A percentile compares a stretch with the other conserved stretches of the same genome.
Evolutionary conservation across 2,888 invertebrate species (phyloP).

Genomic region (Xestia xanthographa): DNA sequence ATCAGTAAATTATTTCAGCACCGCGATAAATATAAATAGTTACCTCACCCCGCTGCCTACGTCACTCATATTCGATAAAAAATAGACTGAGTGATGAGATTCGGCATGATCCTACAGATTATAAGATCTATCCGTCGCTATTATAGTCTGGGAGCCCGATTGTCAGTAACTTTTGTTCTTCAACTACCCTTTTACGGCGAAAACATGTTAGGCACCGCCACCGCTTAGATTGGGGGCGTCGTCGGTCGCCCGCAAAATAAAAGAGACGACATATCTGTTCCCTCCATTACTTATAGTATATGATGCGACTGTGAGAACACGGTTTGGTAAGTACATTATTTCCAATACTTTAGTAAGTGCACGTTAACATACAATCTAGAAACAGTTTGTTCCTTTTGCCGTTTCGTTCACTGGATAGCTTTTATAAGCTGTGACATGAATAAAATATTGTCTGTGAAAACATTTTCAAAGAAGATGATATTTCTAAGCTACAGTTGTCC

Average conservation of each 20-base stretch:
- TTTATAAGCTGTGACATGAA: constrained; percentile 12
- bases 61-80: constrained; percentile 29
- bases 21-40: constrained; percentile 39
- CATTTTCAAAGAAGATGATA: constrained; percentile 1
- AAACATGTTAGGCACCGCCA: constrained; percentile 54
- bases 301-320: constrained; percentile 1
- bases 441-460: constrained; percentile 20
- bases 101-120: constrained; percentile 16
- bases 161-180: constrained; percentile 59
- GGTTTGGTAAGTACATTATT: constrained; percentile 34
- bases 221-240: constrained; percentile 40
- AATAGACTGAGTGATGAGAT: constrained; percentile 40
- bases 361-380: constrained; percentile 17
- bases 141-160: constrained; percentile 31
- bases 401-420: neutral
- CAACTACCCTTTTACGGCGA: constrained; percentile 49
- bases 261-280: constrained; percentile 40
- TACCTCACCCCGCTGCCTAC: neutral
- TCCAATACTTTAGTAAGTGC: constrained; percentile 43
- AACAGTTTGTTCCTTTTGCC: constrained; percentile 4
- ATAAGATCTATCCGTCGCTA: constrained; percentile 30
- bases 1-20: constrained; percentile 34
- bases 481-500: neutral
- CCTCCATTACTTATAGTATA: constrained; percentile 29
- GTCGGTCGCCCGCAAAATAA: constrained; percentile 49